Evolutionary conservation across 2,113 vertebrate genomes (phyloP), one percentile per base, ranked within the genome.

Genomic region (Sceloporus tristichus): DNA sequence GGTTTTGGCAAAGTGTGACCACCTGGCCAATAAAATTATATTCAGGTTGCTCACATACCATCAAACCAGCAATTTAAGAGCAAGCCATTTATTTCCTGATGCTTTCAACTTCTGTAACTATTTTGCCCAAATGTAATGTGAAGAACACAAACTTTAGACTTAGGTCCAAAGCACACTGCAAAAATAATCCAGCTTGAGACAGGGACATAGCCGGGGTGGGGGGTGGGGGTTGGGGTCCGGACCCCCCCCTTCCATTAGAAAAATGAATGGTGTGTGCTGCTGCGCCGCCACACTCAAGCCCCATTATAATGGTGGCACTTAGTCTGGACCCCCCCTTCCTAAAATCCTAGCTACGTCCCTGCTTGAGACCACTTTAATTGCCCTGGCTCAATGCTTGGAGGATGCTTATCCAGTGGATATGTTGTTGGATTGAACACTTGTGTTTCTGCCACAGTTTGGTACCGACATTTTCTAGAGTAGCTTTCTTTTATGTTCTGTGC

Each of bases 1-100:
- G 59, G 71, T 19, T 73, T 81, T 25, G 25, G 59, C 73, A 71
- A 88, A 83, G 90, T 88, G 81, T 27, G 21, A 85, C 85, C 71
- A 85, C 1, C 66, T 38, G 84, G n/a, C 0, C 1, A 54, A 78
- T 66, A 34, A 42, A 56, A 84, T 54, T 77, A 88, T 84, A 74
- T 48, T 84, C 29, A 77, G 81, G 53, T 19, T 71, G 14, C 40
- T 0, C 0, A 66, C 68, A 80, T 68, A 79, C 23, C 14, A 21
- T 66, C 74, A 56, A 29, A 11, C 76, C 80, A 14, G 54, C 88
- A 87, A 87, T 84, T 54, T 19, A 34, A 81, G 40, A 42, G 29
- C 34, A 78, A 78, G 40, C 21, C 38, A 77, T 65, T 48, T 9
- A 40, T 27, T 5, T 18, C 59, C 29, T 11, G 6, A 81, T 1